Evolutionary conservation across 2,888 invertebrate genomes (phyloP), one percentile per base, ranked within the genome.

Genomic region (Sesia bembeciformis): DNA sequence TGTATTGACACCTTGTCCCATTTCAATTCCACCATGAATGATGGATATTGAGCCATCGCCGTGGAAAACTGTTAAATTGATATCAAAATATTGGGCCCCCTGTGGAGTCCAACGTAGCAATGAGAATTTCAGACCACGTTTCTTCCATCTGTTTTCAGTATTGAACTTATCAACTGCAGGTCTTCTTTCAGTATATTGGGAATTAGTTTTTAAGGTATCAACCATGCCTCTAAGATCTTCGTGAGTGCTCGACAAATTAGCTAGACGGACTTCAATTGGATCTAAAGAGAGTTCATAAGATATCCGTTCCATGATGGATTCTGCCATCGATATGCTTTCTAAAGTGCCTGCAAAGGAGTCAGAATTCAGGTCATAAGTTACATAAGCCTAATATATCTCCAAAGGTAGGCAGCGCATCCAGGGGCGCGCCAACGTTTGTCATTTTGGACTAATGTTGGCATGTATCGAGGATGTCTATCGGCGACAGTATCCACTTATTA

Each of bases 1-100:
- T 3, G 94, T 94, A 59, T 94, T 81, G 49, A 94, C 86, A 1
- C 95, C 95, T 83, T 95, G 95, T 0, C 95, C 95, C 72, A 92
- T 88, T 78, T 93, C 93, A 40, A 92, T 79, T 3, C 92, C 93
- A 40, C 91, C 92, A 60, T 93, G 93, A 1, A 89, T 74, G n/a
- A 94, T 84, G 3, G 91, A 82, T 0, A 94, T 93, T 4, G 91
- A 89, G 0, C 92, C 93, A 71, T 92, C 91, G 0, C 85, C 77
- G 39, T 90, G 90, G 67, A 91, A 93, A 65, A 94, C 90, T 2
- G 91, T 88, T 6, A 93, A 88, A 54, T 90, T 78, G 0, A 90
- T 84, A 58, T 90, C 91, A 49, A 70, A 80, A 49, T 84, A 72
- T 8, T 63, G 61, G 6, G 57, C 40, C 8, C 61, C 61, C 3